Evolutionary conservation across 2,797 vertebrate genomes (phyloP), one percentile per base, ranked within the genome.

Genomic region (Sciaenops ocellatus): DNA sequence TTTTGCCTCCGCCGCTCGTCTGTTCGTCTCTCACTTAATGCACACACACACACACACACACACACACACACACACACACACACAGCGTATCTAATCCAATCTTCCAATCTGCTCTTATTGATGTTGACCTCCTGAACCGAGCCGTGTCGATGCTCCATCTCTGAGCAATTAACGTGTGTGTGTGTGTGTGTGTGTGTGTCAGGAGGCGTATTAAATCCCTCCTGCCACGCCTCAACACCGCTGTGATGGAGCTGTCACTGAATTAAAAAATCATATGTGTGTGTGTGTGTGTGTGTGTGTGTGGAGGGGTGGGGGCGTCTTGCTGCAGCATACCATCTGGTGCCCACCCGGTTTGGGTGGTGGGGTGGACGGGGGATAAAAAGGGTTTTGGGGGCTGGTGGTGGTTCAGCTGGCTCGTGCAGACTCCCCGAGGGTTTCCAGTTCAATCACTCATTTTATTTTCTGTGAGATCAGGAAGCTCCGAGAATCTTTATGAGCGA

Each of bases 71-170:
- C 75, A 55, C 68, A 69, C 75, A 77, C 73, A 79, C 78, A 59
- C 73, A 30, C 22, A n/a, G 69, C 77, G 10, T 76, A 83, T 91
- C 85, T 91, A 93, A 93, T 94, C 91, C 86, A 90, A 90, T 94
- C 90, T 87, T 92, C 91, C 88, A 90, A 87, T 94, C 91, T 90
- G 85, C 86, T 82, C 83, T 91, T 92, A 94, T 92, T 90, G 89
- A 89, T 89, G 89, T 92, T 91, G 92, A 94, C 92, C 93, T 88
- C 79, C 82, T 89, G 86, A 91, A 86, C 92, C 62, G 20, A 55
- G 66, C 18, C 81, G 63, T 90, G 91, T 94, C 84, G 78, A 78
- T 71, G 84, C 77, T 57, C 59, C 88, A 85, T 93, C 88, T 91
- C 84, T 69, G 74, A 85, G 82, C 86, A 88, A 91, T 94, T 94